Evolutionary conservation across 2,797 vertebrate genomes (phyloP).

Genomic region (Catamblyrhynchus diadema): DNA sequence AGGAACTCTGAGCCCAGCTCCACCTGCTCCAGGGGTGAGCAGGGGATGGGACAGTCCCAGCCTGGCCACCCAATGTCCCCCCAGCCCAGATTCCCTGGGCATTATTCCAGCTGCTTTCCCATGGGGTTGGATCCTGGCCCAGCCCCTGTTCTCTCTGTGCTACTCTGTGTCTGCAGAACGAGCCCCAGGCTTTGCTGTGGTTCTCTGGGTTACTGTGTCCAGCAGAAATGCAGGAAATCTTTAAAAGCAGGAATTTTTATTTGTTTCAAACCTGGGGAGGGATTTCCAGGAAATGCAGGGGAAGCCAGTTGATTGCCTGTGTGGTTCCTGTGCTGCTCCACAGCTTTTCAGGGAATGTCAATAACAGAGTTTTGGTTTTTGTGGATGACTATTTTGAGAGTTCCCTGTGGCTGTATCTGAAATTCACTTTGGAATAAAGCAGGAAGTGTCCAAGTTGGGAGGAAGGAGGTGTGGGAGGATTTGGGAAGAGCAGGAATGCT

Average conservation of each 20-base stretch:
- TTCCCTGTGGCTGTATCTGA: accelerated
- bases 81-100: accelerated
- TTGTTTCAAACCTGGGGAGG: neutral
- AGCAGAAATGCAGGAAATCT: neutral
- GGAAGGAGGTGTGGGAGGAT: neutral
- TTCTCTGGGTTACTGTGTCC: neutral
- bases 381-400: accelerated
- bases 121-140: no score
- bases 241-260: neutral
- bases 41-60: neutral
- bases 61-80: accelerated
- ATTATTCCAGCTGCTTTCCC: neutral
- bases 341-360: neutral
- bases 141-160: neutral
- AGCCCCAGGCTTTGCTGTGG: neutral
- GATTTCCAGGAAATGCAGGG: neutral
- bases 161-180: neutral
- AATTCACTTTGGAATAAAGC: accelerated
- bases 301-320: accelerated
- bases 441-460: accelerated
- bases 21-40: no score
- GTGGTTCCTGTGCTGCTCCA: neutral
- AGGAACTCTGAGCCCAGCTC: no score
- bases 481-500: neutral
- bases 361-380: accelerated